These are phyloP conservation scores for Carlito syrichta DNA, from an alignment of 2,113 vertebrate genomes.

Conservation along the genomic window DNA sequence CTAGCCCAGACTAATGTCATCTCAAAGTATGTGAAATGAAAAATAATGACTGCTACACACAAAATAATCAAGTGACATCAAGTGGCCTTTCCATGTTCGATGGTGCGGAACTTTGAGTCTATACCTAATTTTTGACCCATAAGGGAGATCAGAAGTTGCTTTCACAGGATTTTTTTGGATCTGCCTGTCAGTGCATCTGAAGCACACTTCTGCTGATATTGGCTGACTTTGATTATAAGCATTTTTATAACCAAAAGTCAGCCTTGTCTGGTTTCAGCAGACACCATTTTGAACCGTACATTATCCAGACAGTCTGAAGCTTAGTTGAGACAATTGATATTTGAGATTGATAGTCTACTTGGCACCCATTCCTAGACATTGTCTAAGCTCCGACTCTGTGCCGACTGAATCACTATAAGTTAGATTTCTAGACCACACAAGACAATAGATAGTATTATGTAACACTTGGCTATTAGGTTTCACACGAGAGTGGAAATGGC, in stretches of 20 bases:
- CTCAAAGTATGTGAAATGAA: neutral
- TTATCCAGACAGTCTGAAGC: constrained; percentile 45
- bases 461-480: constrained; percentile 28
- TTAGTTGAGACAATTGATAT: constrained; percentile 61
- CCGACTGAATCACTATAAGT: constrained; percentile 34
- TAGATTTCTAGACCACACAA: constrained; percentile 58
- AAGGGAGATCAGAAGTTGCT: neutral
- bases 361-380: constrained; percentile 59
- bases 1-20: neutral
- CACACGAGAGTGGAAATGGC: neutral
- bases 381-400: neutral
- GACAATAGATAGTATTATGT: constrained; percentile 18
- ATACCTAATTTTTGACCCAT: neutral
- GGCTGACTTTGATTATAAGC: constrained; percentile 22
- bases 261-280: constrained; percentile 35
- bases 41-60: neutral
- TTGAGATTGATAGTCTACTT: constrained; percentile 60
- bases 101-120: neutral
- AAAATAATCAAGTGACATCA: neutral
- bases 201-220: neutral
- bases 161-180: neutral
- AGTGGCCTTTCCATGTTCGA: neutral
- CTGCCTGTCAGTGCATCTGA: neutral
- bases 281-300: constrained; percentile 49
- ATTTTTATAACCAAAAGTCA: constrained; percentile 48